Evolutionary conservation across 2,113 vertebrate genomes (phyloP), one percentile per base, ranked within the genome.

Genomic region (Mungos mungo): DNA sequence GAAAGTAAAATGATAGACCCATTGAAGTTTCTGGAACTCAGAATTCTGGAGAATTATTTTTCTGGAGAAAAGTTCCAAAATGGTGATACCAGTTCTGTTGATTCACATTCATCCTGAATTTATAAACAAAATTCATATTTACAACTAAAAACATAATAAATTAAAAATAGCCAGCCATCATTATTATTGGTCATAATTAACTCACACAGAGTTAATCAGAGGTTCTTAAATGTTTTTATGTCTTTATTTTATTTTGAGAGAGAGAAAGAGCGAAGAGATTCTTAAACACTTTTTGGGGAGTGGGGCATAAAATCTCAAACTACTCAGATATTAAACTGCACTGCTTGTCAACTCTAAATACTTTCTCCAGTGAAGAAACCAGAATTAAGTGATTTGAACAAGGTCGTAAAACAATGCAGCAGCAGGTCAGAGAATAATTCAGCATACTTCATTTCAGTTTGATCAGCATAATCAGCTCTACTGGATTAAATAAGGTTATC

Each of bases 321-420:
- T 92, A 92, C 19, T 7, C n/a, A 79, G 84, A 88, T 90, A 66
- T 88, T 94, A 71, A 96, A 31, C 18, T 92, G 33, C 10, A 31
- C 15, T 92, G 33, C 10, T n/a, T 71, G 14, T 93, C 74, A 91
- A 52, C 66, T 93, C 35, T 69, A 14, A 63, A 7, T 45, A 2
- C 66, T 54, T 93, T 92, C 57, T 19, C 50, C 84, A 93, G 16
- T 66, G 79, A 66, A 52, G 31, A 84, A 93, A 50, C 33, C 54
- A 90, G 45, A 21, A 65, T 88, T 87, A 95, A 6, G 6, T 60
- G 63, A 85, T 60, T 52, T 88, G 57, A 41, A 93, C 10, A 8
- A 71, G 81, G 85, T 74, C 82, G 57, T 79, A 93, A 54, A 85
- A 57, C 6, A 29, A 33, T 12, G 10, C 1, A 33, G 7, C 35